Evolutionary conservation across 2,888 invertebrate genomes (phyloP).

Genomic region (Crepidodera aurea): DNA sequence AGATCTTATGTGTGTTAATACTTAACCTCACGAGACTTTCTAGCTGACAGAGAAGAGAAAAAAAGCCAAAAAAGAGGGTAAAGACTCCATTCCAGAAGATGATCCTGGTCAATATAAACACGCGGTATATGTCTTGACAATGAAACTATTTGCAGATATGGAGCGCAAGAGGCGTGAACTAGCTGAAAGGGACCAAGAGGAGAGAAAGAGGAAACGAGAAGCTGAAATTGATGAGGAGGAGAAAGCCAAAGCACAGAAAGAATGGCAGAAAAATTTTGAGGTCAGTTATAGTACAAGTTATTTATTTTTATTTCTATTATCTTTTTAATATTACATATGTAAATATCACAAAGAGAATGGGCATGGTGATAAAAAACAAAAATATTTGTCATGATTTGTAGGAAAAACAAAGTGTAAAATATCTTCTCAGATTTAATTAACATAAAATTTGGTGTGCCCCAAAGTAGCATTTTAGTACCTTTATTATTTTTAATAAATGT

Average conservation of each 20-base stretch:
- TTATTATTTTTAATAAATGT: too few relatives aligned
- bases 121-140: constrained; percentile 97
- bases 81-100: constrained; percentile 86
- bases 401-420: too few relatives aligned
- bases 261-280: constrained; percentile 99
- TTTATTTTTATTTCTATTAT: neutral
- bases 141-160: constrained; percentile 96
- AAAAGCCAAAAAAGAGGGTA: constrained; percentile 91
- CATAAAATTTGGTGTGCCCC: too few relatives aligned
- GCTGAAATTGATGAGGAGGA: constrained; percentile 94
- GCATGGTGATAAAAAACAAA: too few relatives aligned
- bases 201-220: constrained; percentile 92
- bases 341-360: too few relatives aligned
- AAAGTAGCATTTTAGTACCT: too few relatives aligned
- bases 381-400: too few relatives aligned
- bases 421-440: too few relatives aligned
- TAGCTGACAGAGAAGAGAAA: constrained; percentile 93
- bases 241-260: constrained; percentile 86
- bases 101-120: constrained; percentile 87
- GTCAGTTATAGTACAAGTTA: constrained; percentile 59
- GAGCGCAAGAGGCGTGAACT: constrained; percentile 89
- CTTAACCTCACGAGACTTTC: constrained; percentile 44
- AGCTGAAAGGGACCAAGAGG: constrained; percentile 90
- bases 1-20: neutral
- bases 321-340: neutral